phyloP scores from a whole-genome alignment of 2,113 vertebrate genomes.

The Pygoscelis antarcticus region DNA sequence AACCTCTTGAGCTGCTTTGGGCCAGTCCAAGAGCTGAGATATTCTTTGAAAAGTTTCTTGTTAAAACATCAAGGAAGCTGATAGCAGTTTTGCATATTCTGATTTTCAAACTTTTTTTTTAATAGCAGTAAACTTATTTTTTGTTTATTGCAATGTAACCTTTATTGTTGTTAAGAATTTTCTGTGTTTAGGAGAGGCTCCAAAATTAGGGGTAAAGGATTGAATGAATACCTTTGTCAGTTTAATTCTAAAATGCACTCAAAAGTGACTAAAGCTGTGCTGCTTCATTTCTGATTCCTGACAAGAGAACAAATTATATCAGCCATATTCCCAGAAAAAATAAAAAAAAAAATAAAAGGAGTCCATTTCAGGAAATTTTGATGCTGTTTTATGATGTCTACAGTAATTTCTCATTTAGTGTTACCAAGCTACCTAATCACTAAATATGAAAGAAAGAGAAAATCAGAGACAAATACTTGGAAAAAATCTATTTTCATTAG shows the following conservation, averaged over 20 bases:
- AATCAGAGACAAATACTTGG: not conserved
- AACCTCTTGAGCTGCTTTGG: constrained; percentile 58
- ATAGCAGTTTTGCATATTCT: not conserved
- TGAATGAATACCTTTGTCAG: not conserved
- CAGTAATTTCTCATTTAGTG: not conserved
- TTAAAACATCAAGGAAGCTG: constrained; percentile 52
- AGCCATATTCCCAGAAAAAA: not conserved
- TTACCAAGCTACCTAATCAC: not conserved
- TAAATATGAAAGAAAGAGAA: not conserved
- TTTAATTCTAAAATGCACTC: not conserved
- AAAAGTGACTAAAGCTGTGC: not conserved
- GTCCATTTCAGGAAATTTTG: not conserved
- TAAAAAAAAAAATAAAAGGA: not conserved
- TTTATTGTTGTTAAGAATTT: not conserved
- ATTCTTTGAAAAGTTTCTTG: constrained; percentile 59
- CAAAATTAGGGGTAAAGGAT: not conserved
- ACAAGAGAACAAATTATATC: not conserved
- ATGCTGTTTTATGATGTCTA: not conserved
- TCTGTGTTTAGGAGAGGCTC: not conserved
- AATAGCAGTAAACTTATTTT: not conserved
- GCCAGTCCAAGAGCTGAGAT: constrained; percentile 54
- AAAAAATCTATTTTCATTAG: not conserved
- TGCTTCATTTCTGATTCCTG: not conserved
- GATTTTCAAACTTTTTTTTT: not conserved
- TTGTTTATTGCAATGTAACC: not conserved